phyloP scores from a whole-genome alignment of 2,113 vertebrate genomes.

The Monopterus albus region DNA sequence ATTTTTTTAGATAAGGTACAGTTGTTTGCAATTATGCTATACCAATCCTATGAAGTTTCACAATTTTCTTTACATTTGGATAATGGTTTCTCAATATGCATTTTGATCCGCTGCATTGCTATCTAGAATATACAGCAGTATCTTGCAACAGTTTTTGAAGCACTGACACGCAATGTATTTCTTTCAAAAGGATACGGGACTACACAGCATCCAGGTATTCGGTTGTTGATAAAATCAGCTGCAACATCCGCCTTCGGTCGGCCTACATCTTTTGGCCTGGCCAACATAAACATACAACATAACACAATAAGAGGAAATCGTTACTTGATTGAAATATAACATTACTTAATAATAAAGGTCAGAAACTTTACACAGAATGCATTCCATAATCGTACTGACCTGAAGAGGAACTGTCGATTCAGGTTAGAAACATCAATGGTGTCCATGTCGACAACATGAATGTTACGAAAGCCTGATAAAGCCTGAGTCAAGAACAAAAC shows the following conservation, averaged over 20 bases:
- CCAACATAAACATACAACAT: too few relatives aligned
- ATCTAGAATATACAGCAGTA: not conserved
- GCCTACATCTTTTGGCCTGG: conserved; percentile 91
- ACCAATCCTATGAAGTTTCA: too few relatives aligned
- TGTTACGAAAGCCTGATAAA: conserved; percentile 90
- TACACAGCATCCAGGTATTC: conserved; percentile 88
- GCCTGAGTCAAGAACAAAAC: conserved; percentile 79
- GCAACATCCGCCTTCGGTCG: conserved; percentile 93
- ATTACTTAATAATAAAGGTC: not conserved
- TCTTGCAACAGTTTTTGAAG: not conserved
- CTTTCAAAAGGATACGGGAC: conserved; percentile 89
- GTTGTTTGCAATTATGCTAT: too few relatives aligned
- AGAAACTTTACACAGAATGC: not conserved
- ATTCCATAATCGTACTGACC: conserved; percentile 83
- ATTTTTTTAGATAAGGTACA: too few relatives aligned
- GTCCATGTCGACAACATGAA: conserved; percentile 96
- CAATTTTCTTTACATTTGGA: not conserved
- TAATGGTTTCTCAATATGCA: not conserved
- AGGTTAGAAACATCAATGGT: conserved; percentile 95
- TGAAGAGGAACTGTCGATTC: conserved; percentile 94
- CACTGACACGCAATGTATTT: not conserved
- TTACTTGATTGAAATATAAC: not conserved
- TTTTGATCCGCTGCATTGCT: not conserved
- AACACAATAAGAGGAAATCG: conserved; percentile 13
- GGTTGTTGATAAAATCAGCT: conserved; percentile 91